These are phyloP conservation scores for Brassicogethes aeneus DNA, from an alignment of 2,888 invertebrate genomes.

Conservation along the genomic window DNA sequence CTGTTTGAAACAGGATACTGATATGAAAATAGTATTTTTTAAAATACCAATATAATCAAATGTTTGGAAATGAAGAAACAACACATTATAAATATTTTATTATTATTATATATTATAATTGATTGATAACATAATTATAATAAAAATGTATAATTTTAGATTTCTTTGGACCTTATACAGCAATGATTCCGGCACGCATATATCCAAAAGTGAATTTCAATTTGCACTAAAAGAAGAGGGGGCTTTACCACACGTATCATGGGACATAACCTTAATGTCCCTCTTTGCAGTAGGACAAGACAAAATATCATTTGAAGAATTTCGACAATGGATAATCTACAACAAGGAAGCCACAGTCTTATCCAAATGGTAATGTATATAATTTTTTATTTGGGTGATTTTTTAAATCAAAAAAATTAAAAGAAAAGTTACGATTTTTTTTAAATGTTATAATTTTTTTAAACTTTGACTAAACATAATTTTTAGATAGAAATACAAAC, in stretches of 20 bases:
- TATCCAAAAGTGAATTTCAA: slow-evolving; percentile 67
- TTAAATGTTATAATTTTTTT: no score
- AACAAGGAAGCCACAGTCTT: slow-evolving; percentile 71
- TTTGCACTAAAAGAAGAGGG: slow-evolving; percentile 51
- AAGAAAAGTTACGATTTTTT: no score
- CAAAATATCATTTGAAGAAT: slow-evolving; percentile 62
- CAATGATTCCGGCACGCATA: slow-evolving; percentile 67
- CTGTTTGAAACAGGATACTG: no score
- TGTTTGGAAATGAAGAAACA: no score
- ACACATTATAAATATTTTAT: no score
- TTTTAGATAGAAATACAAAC: no score
- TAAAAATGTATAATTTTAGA: no score
- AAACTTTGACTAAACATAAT: no score
- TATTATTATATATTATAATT: no score
- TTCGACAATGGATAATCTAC: slow-evolving; percentile 67
- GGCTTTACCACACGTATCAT: slow-evolving; percentile 32
- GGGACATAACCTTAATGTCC: slow-evolving; percentile 37
- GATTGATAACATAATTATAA: no score
- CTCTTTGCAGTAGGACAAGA: slow-evolving; percentile 41
- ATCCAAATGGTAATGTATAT: slow-evolving; percentile 57
- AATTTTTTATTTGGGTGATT: slow-evolving; percentile 3
- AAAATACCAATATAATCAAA: no score
- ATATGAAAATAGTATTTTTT: no score
- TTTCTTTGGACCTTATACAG: slow-evolving; percentile 82
- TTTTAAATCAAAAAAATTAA: not conserved